phyloP scores from a whole-genome alignment of 1,140 invertebrate species.

The Maconellicoccus hirsutus region DNA sequence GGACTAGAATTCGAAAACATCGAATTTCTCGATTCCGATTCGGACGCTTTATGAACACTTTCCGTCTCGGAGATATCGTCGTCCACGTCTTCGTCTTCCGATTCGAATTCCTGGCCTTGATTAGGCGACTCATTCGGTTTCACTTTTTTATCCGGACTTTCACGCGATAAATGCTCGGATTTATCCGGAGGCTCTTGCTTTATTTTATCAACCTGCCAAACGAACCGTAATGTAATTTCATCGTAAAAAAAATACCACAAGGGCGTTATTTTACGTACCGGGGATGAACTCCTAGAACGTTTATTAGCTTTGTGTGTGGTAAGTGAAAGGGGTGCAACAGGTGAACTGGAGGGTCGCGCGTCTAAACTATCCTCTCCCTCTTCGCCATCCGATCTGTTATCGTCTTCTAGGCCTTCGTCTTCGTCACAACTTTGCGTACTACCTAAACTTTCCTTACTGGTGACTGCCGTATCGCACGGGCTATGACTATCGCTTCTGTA shows the following conservation, averaged over 20 bases:
- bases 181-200: constrained; percentile 31
- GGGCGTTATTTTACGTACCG: constrained; percentile 2
- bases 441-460: constrained; percentile 33
- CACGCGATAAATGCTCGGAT: not conserved
- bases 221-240: no score
- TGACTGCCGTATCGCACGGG: constrained; percentile 43
- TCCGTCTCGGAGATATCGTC: constrained; percentile 29
- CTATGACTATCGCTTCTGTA: constrained; percentile 49
- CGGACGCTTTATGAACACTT: constrained; percentile 30
- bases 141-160: constrained; percentile 8
- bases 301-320: constrained; percentile 28
- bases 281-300: constrained; percentile 23
- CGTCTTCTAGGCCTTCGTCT: constrained; percentile 24
- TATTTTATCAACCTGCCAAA: constrained; percentile 26
- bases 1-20: constrained; percentile 32
- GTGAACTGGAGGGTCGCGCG: constrained; percentile 27
- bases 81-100: constrained; percentile 42
- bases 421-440: constrained; percentile 29
- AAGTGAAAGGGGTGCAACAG: constrained; percentile 30
- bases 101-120: constrained; percentile 29
- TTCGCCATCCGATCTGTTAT: constrained; percentile 26
- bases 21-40: constrained; percentile 29
- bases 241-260: no score
- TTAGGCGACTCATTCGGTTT: constrained; percentile 17
- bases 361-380: constrained; percentile 25